Evolutionary conservation across 2,888 invertebrate species (phyloP), one percentile per base, ranked within the genome.

Genomic region (Embidobia sp.): DNA sequence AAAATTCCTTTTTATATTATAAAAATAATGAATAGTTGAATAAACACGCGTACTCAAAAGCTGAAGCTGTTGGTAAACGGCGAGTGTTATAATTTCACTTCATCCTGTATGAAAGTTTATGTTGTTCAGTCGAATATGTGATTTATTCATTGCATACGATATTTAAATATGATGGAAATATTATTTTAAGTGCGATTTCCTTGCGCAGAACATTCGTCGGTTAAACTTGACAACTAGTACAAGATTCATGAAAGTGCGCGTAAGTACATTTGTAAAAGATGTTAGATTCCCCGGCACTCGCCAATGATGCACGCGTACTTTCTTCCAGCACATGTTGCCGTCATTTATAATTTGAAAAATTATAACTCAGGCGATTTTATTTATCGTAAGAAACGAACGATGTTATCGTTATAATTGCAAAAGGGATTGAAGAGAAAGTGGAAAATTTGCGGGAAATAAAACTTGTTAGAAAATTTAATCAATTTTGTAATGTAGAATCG

Each of bases 351-450:
- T 8, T 18, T 33, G 18, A 19, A 49, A 49, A 29, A 33, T 6
- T 7, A 33, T 49, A 49, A 49, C 18, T 33, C 49, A 18, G n/a
- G 10, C 10, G 31, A 49, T 31, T 49, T 49, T 31, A 33, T 49
- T n/a, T 29, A 49, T 33, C 22, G 1, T 8, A 15, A 8, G 10
- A 10, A 42, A 29, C 15, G 27, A 46, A 27, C 27, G 27, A 46
- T 15, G 13, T 11, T 46, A 46, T 27, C 29, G 8, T 46, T 13
- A 10, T 27, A 27, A 27, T 46, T 27, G 5, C 27, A 27, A 11
- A 15, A 46, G 29, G n/a, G n/a, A n/a, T 15, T 16, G 29, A 26
- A 15, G 46, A 46, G 46, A 29, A 46, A 46, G 29, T 29, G 15
- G 37, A 37, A 16, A n/a, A 33, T n/a, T n/a, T n/a, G 11, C 8